These are phyloP conservation scores for Endotricha flammealis DNA, from an alignment of 2,888 invertebrate species.

Conservation along the genomic window DNA sequence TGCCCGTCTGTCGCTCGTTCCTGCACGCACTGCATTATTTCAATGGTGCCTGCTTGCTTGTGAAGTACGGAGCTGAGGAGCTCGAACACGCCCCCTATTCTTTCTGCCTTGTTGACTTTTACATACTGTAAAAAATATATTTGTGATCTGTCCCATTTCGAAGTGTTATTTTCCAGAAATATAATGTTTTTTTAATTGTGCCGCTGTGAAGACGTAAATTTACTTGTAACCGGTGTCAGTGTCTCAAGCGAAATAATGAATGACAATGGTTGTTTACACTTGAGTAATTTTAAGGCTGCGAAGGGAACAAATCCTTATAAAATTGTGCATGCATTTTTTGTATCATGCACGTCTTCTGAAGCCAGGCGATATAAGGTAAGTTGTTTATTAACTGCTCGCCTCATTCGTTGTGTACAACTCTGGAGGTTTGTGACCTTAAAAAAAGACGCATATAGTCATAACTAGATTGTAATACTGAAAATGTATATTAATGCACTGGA, in stretches of 20 bases:
- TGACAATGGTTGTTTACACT: conserved; percentile 87
- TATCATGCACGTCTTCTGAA: conserved; percentile 87
- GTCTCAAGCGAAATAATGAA: conserved; percentile 72
- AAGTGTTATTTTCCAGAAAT: neutral
- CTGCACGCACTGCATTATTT: too few relatives aligned
- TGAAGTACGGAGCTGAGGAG: too few relatives aligned
- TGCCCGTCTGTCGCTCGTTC: too few relatives aligned
- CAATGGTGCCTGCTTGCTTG: too few relatives aligned
- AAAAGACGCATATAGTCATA: neutral
- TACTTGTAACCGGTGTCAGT: conserved; percentile 15
- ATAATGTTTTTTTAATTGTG: conserved; percentile 13
- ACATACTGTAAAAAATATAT: conserved; percentile 1
- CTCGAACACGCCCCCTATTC: conserved; percentile 12
- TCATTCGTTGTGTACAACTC: neutral
- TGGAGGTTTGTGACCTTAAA: conserved; percentile 1
- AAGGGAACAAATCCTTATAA: conserved; percentile 85
- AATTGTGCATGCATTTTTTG: conserved; percentile 92
- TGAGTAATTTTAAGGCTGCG: conserved; percentile 87
- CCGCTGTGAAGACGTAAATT: conserved; percentile 6
- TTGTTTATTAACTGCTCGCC: too few relatives aligned
- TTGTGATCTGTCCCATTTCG: neutral
- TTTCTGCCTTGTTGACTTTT: conserved; percentile 6
- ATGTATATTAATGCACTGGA: neutral
- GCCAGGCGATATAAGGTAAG: conserved; percentile 90
- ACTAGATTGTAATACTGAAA: neutral